phyloP scores from a whole-genome alignment of 2,888 invertebrate genomes.

The Cepaea hortensis region DNA sequence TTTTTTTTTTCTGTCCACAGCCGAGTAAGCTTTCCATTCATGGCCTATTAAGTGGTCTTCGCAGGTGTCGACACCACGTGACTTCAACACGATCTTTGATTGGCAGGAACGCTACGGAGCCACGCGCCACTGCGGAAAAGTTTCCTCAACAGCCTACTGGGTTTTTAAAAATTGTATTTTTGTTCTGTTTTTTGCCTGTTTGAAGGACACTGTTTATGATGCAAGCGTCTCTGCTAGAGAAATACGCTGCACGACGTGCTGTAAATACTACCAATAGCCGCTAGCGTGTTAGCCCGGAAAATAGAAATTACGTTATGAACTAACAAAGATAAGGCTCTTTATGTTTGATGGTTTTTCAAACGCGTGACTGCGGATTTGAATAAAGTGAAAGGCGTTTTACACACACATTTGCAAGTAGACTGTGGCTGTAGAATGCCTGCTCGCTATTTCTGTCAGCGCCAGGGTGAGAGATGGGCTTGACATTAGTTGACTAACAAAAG shows the following conservation, averaged over 20 bases:
- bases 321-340: slow-evolving; percentile 2
- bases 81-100: slow-evolving; percentile 31
- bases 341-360: background rate
- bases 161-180: background rate
- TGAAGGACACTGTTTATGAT: slow-evolving; percentile 33
- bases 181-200: background rate
- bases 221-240: background rate
- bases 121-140: slow-evolving; percentile 35
- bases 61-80: slow-evolving; percentile 47
- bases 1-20: slow-evolving; percentile 14
- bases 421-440: background rate
- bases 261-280: background rate
- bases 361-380: slow-evolving; percentile 16
- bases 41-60: slow-evolving; percentile 29
- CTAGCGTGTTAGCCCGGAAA: background rate
- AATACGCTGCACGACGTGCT: background rate
- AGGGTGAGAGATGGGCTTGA: background rate
- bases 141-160: background rate
- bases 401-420: background rate
- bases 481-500: no score
- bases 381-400: background rate
- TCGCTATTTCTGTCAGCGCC: background rate
- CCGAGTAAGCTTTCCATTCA: slow-evolving; percentile 38
- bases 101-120: slow-evolving; percentile 35
- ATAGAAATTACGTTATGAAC: slow-evolving; percentile 14